Percentiles rank a stretch among this genome's conserved stretches.
phyloP scores from a whole-genome alignment of 2,113 vertebrate genomes.

The Leptodactylus fuscus region DNA sequence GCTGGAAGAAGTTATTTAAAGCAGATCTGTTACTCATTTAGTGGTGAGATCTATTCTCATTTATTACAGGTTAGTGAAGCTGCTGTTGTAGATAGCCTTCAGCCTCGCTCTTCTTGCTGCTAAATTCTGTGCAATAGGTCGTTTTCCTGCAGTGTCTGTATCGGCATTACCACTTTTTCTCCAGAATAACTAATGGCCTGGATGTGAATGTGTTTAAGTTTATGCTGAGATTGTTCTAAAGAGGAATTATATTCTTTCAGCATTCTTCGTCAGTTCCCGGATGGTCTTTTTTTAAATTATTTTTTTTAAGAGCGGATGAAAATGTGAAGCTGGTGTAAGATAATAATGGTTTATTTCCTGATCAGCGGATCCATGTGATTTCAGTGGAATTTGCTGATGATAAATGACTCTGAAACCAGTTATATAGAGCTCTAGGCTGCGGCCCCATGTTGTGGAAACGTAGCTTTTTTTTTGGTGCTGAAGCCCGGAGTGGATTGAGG shows the following conservation, averaged over 20 bases:
- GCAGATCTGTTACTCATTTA: neutral
- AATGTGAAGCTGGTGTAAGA: neutral
- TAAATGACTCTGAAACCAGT: neutral
- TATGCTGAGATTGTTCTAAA: neutral
- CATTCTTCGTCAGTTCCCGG: neutral
- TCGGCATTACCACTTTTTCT: neutral
- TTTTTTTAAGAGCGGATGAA: neutral
- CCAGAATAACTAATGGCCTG: neutral
- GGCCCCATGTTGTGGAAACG: no score
- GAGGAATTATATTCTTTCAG: neutral
- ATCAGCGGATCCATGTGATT: neutral
- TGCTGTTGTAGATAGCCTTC: neutral
- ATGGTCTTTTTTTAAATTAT: neutral
- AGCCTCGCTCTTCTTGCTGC: neutral
- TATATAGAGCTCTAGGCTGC: no score
- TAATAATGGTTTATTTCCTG: neutral
- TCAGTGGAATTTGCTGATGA: neutral
- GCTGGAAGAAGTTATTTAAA: conserved; percentile 28
- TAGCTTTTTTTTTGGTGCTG: no score
- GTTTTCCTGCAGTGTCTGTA: neutral
- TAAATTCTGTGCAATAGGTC: neutral
- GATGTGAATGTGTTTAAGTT: neutral
- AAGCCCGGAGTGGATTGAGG: no score
- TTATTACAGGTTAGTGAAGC: neutral
- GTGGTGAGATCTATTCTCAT: neutral